Evolutionary conservation across 1,140 invertebrate genomes (phyloP), one percentile per base, ranked within the genome.

Genomic region (Scaptodrosophila lebanonensis): DNA sequence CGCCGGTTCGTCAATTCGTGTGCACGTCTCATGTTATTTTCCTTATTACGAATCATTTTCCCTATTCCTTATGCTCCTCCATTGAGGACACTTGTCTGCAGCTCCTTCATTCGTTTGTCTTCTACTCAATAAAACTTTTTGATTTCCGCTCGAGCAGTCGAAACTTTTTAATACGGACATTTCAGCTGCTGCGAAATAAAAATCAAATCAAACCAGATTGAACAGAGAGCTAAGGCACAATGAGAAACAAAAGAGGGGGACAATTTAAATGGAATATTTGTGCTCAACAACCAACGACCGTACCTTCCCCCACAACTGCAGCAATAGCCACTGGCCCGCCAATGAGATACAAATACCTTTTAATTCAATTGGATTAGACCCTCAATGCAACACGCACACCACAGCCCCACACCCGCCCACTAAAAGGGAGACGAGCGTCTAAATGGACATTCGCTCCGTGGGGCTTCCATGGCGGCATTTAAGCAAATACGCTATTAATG

Each of bases 141-240:
- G 72, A 77, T 77, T 77, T 77, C 73, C 73, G 72, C 73, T 77
- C 59, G 73, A 77, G 58, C 73, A 54, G 68, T 65, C 54, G 60
- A 72, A 77, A 77, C 72, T 77, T 77, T 76, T 77, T 79, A 77
- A 77, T 77, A 64, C 67, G 72, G 53, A 76, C 71, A 58, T 64
- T 76, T 57, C 22, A 64, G 65, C 45, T 51, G 38, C 44, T 36
- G 60, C 22, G 20, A 39, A 58, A 48, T 20, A 18, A 44, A 68
- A 50, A 61, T 48, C 16, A 63, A 70, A 57, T 51, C 53, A 57
- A 72, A 79, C 67, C 49, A 59, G 76, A 70, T 70, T 44, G 43
- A n/a, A n/a, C n/a, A n/a, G n/a, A 57, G 51, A 32, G 17, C 7
- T 40, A 70, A 70, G 66, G 66, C 49, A 49, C 52, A 52, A 65